These are phyloP conservation scores for Corynorhinus townsendii DNA, from an alignment of 2,113 vertebrate species.

Conservation along the genomic window DNA sequence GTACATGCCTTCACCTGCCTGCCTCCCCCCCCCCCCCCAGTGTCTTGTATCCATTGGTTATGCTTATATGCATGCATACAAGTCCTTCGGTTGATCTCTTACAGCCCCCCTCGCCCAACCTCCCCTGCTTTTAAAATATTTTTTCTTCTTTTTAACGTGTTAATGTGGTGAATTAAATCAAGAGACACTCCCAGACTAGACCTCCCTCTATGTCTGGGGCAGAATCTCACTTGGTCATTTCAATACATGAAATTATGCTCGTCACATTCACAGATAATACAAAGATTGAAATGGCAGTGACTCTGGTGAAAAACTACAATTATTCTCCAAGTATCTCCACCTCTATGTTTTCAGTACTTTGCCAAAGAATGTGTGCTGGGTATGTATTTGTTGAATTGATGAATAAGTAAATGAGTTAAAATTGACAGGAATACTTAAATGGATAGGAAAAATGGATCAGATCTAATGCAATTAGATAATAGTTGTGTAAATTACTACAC, in stretches of 20 bases:
- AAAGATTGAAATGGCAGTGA: neutral
- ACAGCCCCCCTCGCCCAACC: too few relatives aligned
- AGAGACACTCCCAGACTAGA: neutral
- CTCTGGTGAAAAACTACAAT: neutral
- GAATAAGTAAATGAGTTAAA: neutral
- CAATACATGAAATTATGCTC: neutral
- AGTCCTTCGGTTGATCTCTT: too few relatives aligned
- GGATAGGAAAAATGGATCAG: neutral
- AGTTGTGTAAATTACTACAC: neutral
- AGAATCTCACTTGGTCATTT: neutral
- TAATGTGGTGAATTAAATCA: neutral
- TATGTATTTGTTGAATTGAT: neutral
- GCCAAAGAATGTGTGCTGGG: neutral
- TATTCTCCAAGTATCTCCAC: neutral
- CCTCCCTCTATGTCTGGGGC: neutral
- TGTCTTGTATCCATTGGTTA: too few relatives aligned
- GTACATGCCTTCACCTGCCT: too few relatives aligned
- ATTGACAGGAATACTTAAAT: neutral
- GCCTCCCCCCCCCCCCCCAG: too few relatives aligned
- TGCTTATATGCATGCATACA: too few relatives aligned
- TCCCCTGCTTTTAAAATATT: too few relatives aligned
- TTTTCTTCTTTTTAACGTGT: neutral
- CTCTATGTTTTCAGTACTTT: neutral
- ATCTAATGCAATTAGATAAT: neutral
- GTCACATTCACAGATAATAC: neutral